These are phyloP conservation scores for Varanus komodoensis DNA, from an alignment of 2,113 vertebrate species.

Conservation along the genomic window DNA sequence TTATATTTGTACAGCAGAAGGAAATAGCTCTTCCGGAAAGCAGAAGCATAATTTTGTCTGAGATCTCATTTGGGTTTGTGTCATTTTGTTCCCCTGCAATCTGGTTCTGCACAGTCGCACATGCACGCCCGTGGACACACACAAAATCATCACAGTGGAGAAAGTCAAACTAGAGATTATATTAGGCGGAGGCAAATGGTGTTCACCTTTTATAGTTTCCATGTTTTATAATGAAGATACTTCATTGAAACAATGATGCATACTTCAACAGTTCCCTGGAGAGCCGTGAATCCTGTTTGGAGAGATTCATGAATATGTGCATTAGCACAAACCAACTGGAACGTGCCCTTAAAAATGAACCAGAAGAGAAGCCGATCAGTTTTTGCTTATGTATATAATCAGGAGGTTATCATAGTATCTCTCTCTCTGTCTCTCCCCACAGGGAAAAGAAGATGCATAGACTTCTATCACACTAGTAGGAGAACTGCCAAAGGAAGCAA, in stretches of 20 bases:
- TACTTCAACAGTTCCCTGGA: constrained; percentile 84
- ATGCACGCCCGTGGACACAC: constrained; percentile 25
- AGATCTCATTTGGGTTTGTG: constrained; percentile 60
- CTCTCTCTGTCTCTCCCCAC: constrained; percentile 64
- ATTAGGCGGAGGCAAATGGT: constrained; percentile 77
- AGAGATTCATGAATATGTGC: constrained; percentile 88
- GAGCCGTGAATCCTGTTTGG: constrained; percentile 84
- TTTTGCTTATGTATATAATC: constrained; percentile 84
- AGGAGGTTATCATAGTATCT: constrained; percentile 83
- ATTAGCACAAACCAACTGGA: constrained; percentile 84
- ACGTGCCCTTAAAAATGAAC: constrained; percentile 80
- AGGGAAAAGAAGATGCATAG: constrained; percentile 72
- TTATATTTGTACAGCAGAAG: constrained; percentile 54
- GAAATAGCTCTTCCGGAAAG: constrained; percentile 63
- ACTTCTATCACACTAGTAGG: constrained; percentile 57
- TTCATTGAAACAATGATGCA: constrained; percentile 88
- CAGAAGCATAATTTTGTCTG: constrained; percentile 53
- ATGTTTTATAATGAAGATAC: constrained; percentile 87
- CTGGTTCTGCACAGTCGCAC: constrained; percentile 39
- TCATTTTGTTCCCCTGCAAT: constrained; percentile 64
- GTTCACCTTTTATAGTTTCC: constrained; percentile 83
- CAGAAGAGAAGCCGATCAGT: constrained; percentile 81
- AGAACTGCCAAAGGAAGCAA: constrained; percentile 74
- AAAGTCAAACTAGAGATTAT: constrained; percentile 75
- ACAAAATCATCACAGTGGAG: constrained; percentile 59